Base-by-base conservation (phyloP, 2,797 vertebrate genomes). In the Odontamblyopus lacepedii region DNA sequence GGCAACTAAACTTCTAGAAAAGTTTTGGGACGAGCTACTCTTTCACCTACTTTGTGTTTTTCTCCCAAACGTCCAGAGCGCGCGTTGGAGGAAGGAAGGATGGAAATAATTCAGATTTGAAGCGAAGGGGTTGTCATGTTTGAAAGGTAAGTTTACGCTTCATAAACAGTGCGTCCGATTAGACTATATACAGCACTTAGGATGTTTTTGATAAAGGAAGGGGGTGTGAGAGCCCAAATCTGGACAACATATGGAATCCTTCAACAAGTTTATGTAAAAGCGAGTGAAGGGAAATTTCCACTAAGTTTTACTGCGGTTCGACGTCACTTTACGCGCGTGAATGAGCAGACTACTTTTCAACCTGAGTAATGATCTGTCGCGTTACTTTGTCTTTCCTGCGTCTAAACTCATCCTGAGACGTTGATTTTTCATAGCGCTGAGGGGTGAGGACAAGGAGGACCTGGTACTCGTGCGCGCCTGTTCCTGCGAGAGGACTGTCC, bases 401-500 rank as follows among this genome's bases (percentile, higher is more conserved):
- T 30, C 68, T 73, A 64, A 65, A 72, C 67, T 81, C 72, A 77
- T 74, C 76, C 29, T 67, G 81, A 78, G 57, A 78, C 75, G 0
- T 76, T 87, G 78, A 16, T 86, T 83, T 67, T 69, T 83, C 80
- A 5, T 44, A 91, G 92, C 69, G 74, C 87, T 71, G 88, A 85
- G 65, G 87, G 88, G 75, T 92, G 87, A 93, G 80, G 79, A 79
- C 67, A 77, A 67, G 79, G 73, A 81, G 83, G 76, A 79, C 78
- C 80, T 56, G 57, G 85, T 86, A 83, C 83, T 83, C 68, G 78
- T 79, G 68, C 7, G 67, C 56, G 80, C 74, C 78, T 84, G 72
- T 83, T 70, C 79, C 72, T 4, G 73, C 75, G 78, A 88, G 84
- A 90, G 81, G 80, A 79, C 93, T 93, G 94, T 96, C 95, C 95